These are phyloP conservation scores for Gallinago jamesoni DNA, from an alignment of 2,113 vertebrate species.

Conservation along the genomic window DNA sequence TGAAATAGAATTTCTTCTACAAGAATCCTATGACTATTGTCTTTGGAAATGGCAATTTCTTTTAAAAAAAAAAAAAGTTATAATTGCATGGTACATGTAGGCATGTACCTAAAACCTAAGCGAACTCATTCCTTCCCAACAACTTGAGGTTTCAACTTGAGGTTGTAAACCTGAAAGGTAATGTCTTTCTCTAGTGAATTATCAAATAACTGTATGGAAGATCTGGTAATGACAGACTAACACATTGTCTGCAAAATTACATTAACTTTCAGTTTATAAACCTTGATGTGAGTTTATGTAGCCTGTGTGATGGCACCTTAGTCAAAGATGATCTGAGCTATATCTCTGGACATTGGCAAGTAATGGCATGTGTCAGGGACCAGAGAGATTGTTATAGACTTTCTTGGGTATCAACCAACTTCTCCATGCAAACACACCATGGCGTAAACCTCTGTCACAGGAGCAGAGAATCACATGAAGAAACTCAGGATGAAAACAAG, in stretches of 20 bases:
- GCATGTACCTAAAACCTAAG: not conserved
- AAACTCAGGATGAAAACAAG: not conserved
- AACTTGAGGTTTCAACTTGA: not conserved
- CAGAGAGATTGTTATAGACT: not conserved
- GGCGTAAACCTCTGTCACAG: not conserved
- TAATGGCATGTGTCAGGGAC: not conserved
- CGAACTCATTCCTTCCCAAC: not conserved
- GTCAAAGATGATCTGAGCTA: not conserved
- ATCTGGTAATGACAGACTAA: not conserved
- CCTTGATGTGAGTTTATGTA: not conserved
- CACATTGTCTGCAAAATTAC: not conserved
- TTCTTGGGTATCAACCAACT: not conserved
- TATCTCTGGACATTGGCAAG: not conserved
- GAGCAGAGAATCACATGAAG: not conserved
- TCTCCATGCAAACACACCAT: not conserved
- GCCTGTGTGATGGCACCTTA: not conserved
- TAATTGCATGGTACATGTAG: not conserved
- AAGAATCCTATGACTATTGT: fast-evolving
- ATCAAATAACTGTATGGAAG: not conserved
- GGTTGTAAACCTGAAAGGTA: not conserved
- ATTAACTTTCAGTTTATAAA: not conserved
- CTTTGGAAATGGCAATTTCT: not conserved
- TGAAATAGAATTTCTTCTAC: not conserved
- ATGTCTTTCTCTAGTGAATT: not conserved
- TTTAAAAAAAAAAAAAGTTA: not conserved